These are phyloP conservation scores for Pagrus major DNA, from an alignment of 2,113 vertebrate species.

Conservation along the genomic window DNA sequence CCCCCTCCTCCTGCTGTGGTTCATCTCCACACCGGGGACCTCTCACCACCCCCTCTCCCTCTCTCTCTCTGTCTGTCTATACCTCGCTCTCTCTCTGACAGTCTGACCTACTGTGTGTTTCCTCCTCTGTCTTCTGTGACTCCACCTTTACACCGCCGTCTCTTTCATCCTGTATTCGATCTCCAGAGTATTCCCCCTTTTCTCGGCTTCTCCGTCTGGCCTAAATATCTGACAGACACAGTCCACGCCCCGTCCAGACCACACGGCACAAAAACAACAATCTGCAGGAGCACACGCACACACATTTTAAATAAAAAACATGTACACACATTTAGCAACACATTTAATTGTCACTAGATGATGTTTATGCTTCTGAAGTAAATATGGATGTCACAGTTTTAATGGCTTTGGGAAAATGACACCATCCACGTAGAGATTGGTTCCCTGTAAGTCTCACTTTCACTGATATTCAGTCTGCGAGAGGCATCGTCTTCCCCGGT, in stretches of 20 bases:
- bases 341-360: no score
- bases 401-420: no score
- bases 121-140: slow-evolving; percentile 31
- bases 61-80: not conserved
- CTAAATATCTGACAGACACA: slow-evolving; percentile 52
- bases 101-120: slow-evolving; percentile 36
- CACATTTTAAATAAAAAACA: no score
- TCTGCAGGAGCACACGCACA: not conserved
- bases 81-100: slow-evolving; percentile 22
- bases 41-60: slow-evolving; percentile 24
- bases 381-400: no score
- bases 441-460: no score
- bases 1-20: slow-evolving; percentile 39
- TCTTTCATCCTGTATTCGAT: slow-evolving; percentile 67
- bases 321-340: no score
- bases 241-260: slow-evolving; percentile 37
- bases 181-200: slow-evolving; percentile 46
- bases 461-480: no score
- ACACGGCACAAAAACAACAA: not conserved
- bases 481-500: no score
- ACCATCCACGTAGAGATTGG: no score
- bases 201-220: slow-evolving; percentile 46
- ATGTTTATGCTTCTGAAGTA: no score
- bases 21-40: slow-evolving; percentile 49
- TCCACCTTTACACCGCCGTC: slow-evolving; percentile 28